Evolutionary conservation across 2,888 invertebrate genomes (phyloP).

Genomic region (Muschampia plurimacula): DNA sequence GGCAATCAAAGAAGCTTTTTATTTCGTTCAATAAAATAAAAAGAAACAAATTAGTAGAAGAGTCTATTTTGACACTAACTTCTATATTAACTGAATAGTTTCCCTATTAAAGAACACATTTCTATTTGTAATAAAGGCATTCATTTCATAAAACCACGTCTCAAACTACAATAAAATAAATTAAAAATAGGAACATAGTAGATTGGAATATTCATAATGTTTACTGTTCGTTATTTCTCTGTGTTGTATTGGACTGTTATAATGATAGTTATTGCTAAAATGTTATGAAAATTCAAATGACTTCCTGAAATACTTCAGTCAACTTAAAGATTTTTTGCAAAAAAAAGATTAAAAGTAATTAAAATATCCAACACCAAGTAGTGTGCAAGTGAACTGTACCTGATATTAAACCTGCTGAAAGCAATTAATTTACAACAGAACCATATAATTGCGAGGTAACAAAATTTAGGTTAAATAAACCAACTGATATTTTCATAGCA

Average conservation of each 20-base stretch:
- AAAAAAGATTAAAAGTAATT: neutral
- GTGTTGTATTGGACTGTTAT: slow-evolving; percentile 25
- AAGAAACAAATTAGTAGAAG: neutral
- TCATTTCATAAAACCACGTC: slow-evolving; percentile 9
- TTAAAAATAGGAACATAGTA: slow-evolving; percentile 33
- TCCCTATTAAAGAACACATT: neutral
- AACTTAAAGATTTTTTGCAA: neutral
- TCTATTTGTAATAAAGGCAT: neutral
- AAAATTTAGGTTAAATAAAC: slow-evolving; percentile 36
- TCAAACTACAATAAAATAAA: slow-evolving; percentile 31
- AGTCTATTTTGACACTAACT: neutral
- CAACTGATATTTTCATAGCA: slow-evolving; percentile 38
- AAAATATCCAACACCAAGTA: neutral
- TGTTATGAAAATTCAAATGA: neutral
- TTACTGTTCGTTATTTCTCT: slow-evolving; percentile 21
- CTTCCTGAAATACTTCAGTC: slow-evolving; percentile 2
- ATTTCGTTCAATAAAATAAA: too few relatives aligned
- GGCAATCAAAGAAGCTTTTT: too few relatives aligned
- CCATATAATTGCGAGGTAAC: slow-evolving; percentile 59
- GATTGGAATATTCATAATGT: neutral
- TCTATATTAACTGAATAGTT: neutral
- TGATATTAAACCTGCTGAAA: slow-evolving; percentile 19
- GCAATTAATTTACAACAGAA: slow-evolving; percentile 47
- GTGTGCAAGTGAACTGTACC: slow-evolving; percentile 18
- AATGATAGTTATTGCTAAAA: slow-evolving; percentile 4